Evolutionary conservation across 2,113 vertebrate species (phyloP).

Genomic region (Cyprinus carpio): DNA sequence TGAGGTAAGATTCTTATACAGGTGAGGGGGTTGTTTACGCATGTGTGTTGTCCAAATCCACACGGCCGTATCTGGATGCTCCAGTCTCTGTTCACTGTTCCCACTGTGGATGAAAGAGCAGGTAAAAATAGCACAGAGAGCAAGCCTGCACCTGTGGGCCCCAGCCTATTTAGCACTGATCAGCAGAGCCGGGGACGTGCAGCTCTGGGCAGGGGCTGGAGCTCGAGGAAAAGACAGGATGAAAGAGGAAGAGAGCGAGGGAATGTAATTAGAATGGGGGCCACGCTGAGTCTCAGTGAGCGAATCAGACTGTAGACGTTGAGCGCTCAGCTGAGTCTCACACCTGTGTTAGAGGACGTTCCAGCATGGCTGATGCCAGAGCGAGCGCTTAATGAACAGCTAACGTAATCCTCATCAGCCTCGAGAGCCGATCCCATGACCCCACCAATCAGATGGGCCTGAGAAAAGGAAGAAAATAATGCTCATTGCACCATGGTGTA

Average conservation of each 20-base stretch:
- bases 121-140: slow-evolving; percentile 70
- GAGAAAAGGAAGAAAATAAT: neutral
- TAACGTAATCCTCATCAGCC: slow-evolving; percentile 31
- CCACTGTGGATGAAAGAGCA: slow-evolving; percentile 53
- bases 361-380: neutral
- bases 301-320: slow-evolving; percentile 51
- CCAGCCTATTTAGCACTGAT: slow-evolving; percentile 65
- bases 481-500: neutral
- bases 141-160: slow-evolving; percentile 68
- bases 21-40: neutral
- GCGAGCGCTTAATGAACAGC: slow-evolving; percentile 39
- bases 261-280: slow-evolving; percentile 60
- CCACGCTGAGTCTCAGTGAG: slow-evolving; percentile 51
- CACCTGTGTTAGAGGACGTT: slow-evolving; percentile 26
- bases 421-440: neutral
- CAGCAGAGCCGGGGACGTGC: slow-evolving; percentile 52
- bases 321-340: slow-evolving; percentile 37
- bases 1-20: slow-evolving; percentile 7
- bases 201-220: slow-evolving; percentile 40
- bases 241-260: slow-evolving; percentile 45
- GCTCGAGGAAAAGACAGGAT: slow-evolving; percentile 40
- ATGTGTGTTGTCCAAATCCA: slow-evolving; percentile 15
- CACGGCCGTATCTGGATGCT: slow-evolving; percentile 48
- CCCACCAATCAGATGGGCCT: slow-evolving; percentile 21
- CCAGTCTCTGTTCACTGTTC: slow-evolving; percentile 54